Evolutionary conservation across 2,797 vertebrate species (phyloP).

Genomic region (Gobionotothen gibberifrons): DNA sequence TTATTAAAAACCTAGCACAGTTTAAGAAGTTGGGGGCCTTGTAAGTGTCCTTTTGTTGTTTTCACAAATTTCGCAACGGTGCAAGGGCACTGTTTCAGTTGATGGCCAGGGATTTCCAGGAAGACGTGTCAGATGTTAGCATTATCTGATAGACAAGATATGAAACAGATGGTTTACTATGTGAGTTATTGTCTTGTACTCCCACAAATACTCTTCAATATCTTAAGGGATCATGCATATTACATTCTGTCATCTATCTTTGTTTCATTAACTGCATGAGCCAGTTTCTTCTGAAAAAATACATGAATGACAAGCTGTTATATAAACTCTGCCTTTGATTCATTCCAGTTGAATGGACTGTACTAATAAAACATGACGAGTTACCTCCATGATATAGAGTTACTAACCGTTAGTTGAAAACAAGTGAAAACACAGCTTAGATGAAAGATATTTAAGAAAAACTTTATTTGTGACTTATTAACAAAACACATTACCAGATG

Average conservation of each 20-base stretch:
- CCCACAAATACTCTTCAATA: neutral
- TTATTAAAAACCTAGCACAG: neutral
- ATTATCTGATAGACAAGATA: neutral
- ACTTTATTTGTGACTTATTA: constrained; percentile 98
- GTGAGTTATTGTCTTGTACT: neutral
- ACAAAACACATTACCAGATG: constrained; percentile 90
- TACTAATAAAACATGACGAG: neutral
- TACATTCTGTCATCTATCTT: neutral
- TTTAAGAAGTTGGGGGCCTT: neutral
- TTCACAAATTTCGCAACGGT: neutral
- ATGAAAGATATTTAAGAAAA: constrained; percentile 92
- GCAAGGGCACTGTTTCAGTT: constrained; percentile 1
- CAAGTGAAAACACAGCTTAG: constrained; percentile 37
- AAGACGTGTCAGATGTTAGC: neutral
- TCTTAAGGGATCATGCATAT: neutral
- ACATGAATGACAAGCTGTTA: neutral
- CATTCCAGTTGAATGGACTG: neutral
- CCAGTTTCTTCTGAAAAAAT: neutral
- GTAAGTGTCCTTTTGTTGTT: neutral
- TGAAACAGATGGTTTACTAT: neutral
- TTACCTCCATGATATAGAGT: neutral
- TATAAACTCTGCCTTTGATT: neutral
- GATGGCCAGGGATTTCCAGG: neutral
- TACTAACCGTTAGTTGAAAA: neutral
- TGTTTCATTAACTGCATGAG: neutral